Evolutionary conservation across 2,888 invertebrate species (phyloP), one percentile per base, ranked within the genome.

Genomic region (Bhutanitis thaidina): DNA sequence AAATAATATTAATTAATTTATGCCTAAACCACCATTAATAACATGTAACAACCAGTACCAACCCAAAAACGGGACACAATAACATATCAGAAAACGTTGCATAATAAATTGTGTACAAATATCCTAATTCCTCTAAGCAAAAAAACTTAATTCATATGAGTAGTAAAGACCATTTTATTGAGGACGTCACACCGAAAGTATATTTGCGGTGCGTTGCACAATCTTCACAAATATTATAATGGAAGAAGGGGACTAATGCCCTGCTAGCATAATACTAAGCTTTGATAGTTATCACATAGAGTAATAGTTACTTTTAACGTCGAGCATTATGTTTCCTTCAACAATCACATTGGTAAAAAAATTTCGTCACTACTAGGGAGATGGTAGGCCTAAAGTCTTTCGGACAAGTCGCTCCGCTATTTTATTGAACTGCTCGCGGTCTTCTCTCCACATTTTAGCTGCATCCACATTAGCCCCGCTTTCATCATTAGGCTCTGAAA

Each of bases 381-480:
- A 43, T 1, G 92, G 91, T 60, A 97, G 90, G 20, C 95, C 96
- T 39, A 99, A 90, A 0, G 98, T 97, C 88, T 97, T 96, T 61
- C 96, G 91, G 16, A 99, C 99, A 62, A 98, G 92, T 72, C 93
- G 93, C 75, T 97, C 95, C 3, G 99, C 98, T 66, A 98, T 97
- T 80, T 92, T 93, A 72, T 98, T 96, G 77, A 99, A 99, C 77
- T 98, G 96, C 10, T 93, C 93, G 10, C 98, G 91, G 74, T 98
- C 96, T 78, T 99, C 99, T 52, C 99, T 91, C 98, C 98, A 99
- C 96, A 98, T 98, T 88, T 98, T 99, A 0, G 98, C 98, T 7
- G 99, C 99, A 83, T 99, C 99, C 0, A 99, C 99, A 85, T 99
- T 99, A 0, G 99, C 99, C 10, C 98, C 98, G 72, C 98, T 98